phyloP scores from a whole-genome alignment of 1,140 invertebrate species.

The Drosophila nigrodunni region DNA sequence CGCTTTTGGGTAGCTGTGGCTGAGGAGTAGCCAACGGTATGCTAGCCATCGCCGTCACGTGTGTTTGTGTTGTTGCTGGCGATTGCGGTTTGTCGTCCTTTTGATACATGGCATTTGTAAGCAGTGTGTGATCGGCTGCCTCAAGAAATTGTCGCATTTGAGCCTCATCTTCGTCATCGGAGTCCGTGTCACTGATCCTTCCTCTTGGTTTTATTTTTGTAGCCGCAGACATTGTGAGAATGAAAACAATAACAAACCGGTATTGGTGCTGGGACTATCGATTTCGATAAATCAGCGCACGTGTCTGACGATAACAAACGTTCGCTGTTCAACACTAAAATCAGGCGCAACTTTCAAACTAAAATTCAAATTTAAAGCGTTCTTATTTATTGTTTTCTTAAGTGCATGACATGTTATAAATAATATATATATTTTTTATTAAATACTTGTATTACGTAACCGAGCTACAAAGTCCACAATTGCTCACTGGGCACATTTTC shows the following conservation, averaged over 20 bases:
- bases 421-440: conserved; percentile 15
- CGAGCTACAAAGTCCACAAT: conserved; percentile 76
- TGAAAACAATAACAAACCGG: conserved; percentile 4
- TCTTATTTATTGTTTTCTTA: not conserved
- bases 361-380: not conserved
- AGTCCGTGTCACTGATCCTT: conserved; percentile 42
- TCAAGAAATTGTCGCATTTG: conserved; percentile 57
- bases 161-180: conserved; percentile 55
- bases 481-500: conserved; percentile 83
- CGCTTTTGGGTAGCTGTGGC: conserved; percentile 32
- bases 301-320: not conserved
- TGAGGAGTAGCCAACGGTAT: not conserved
- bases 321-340: not conserved
- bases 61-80: not conserved
- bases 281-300: not conserved
- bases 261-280: not conserved
- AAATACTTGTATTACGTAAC: conserved; percentile 45
- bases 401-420: not conserved
- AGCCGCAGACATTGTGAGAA: not conserved
- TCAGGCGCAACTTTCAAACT: not conserved
- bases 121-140: conserved; percentile 60
- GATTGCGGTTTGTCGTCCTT: not conserved
- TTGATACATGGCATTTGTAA: conserved; percentile 63
- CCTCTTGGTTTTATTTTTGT: not conserved
- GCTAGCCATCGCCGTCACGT: not conserved